phyloP scores from a whole-genome alignment of 2,113 vertebrate species.

The Oreamnos americanus region DNA sequence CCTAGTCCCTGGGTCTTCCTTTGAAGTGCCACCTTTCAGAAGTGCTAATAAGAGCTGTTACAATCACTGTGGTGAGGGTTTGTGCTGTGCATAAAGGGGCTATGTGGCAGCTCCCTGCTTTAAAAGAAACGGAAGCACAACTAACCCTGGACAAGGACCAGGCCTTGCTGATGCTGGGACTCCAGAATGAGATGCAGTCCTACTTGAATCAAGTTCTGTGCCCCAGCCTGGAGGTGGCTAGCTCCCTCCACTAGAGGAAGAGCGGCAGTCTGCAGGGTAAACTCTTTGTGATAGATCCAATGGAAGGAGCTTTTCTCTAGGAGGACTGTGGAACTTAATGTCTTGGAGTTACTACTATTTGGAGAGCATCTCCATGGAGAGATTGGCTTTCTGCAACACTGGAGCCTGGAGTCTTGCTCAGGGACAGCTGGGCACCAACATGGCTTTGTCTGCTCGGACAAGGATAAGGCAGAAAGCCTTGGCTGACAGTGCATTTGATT shows the following conservation, averaged over 20 bases:
- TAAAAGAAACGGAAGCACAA: background rate
- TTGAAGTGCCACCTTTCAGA: background rate
- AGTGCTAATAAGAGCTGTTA: background rate
- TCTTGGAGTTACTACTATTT: background rate
- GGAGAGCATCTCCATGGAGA: background rate
- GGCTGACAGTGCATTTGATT: background rate
- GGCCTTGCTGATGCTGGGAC: background rate
- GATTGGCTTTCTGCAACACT: background rate
- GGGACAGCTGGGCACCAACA: background rate
- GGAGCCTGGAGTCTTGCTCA: background rate
- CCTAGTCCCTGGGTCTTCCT: background rate
- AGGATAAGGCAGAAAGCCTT: background rate
- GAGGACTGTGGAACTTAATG: background rate
- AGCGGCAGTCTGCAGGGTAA: background rate
- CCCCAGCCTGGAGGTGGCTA: constrained; percentile 29
- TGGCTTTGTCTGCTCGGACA: background rate
- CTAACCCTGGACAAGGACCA: background rate
- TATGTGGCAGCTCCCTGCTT: background rate
- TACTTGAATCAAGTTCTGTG: constrained; percentile 41
- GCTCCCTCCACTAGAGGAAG: background rate
- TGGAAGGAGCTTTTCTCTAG: background rate
- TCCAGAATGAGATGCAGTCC: constrained; percentile 26
- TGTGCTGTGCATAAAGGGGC: background rate
- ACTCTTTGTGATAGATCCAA: background rate
- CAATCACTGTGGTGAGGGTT: background rate